These are phyloP conservation scores for Carassius gibelio DNA, from an alignment of 2,113 vertebrate genomes.

Conservation along the genomic window DNA sequence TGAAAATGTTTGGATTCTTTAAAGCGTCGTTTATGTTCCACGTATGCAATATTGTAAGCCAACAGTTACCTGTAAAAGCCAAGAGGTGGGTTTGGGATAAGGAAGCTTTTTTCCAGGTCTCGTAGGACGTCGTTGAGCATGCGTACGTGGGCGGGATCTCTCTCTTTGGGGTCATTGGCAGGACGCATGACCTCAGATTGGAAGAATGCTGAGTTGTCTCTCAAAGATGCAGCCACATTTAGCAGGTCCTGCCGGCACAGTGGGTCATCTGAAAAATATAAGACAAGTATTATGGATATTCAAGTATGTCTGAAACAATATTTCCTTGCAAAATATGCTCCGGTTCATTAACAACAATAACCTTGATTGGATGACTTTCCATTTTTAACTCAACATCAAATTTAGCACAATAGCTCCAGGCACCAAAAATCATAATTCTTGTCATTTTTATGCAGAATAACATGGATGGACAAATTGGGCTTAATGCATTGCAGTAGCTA, in stretches of 20 bases:
- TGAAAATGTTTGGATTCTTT: neutral
- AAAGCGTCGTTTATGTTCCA: neutral
- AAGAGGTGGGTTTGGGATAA: conserved; percentile 76
- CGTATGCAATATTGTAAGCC: neutral
- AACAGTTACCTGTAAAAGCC: conserved; percentile 85
- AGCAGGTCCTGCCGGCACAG: conserved; percentile 68
- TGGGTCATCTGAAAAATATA: conserved; percentile 70
- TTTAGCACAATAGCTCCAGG: neutral
- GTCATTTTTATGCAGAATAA: neutral
- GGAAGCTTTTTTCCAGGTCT: conserved; percentile 88
- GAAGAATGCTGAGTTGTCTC: conserved; percentile 84
- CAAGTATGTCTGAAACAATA: no score
- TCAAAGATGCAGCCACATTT: conserved; percentile 72
- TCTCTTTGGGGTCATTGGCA: conserved; percentile 89
- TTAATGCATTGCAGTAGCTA: conserved; percentile 8
- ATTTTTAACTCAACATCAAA: neutral
- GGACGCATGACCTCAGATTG: conserved; percentile 94
- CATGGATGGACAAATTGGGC: neutral
- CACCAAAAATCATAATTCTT: neutral
- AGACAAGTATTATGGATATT: neutral
- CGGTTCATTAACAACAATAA: no score
- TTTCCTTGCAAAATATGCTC: no score
- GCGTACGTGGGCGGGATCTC: conserved; percentile 81
- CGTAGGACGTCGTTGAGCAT: conserved; percentile 94
- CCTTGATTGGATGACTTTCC: neutral